A percentile compares a stretch with the other conserved stretches of the same genome.
Conservation (phyloP, 2,113 vertebrate species). For the Chionis minor region DNA sequence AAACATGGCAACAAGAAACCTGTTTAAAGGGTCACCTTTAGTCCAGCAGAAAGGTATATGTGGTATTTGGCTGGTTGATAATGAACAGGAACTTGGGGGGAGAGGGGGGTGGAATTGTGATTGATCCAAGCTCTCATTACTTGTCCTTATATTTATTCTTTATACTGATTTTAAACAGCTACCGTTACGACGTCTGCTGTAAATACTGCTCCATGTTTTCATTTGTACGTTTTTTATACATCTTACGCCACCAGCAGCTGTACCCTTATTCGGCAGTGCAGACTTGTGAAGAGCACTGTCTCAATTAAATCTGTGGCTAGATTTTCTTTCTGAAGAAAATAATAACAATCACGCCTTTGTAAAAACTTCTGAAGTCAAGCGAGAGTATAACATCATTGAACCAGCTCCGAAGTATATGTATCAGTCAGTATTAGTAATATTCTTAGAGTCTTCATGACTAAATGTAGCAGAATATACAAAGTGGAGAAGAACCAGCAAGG, state of each 20-base stretch:
- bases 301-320: neutral
- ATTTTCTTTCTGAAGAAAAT: neutral
- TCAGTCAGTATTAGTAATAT: neutral
- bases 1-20: conserved; percentile 8
- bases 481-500: neutral
- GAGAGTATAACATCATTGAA: neutral
- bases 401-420: neutral
- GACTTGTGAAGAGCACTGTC: neutral
- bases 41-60: neutral
- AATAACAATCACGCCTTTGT: neutral
- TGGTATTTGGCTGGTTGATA: neutral
- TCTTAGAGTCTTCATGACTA: neutral
- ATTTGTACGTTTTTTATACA: neutral
- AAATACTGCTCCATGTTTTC: neutral
- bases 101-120: neutral
- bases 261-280: neutral
- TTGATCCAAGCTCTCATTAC: neutral
- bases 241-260: neutral
- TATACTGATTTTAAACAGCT: neutral
- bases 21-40: conserved; percentile 67
- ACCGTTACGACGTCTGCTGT: neutral
- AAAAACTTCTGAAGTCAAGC: neutral
- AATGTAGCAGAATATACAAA: neutral
- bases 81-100: neutral
- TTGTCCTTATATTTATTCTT: neutral